These are phyloP conservation scores for Lissonota sp. DNA, from an alignment of 2,888 invertebrate genomes.

Conservation along the genomic window DNA sequence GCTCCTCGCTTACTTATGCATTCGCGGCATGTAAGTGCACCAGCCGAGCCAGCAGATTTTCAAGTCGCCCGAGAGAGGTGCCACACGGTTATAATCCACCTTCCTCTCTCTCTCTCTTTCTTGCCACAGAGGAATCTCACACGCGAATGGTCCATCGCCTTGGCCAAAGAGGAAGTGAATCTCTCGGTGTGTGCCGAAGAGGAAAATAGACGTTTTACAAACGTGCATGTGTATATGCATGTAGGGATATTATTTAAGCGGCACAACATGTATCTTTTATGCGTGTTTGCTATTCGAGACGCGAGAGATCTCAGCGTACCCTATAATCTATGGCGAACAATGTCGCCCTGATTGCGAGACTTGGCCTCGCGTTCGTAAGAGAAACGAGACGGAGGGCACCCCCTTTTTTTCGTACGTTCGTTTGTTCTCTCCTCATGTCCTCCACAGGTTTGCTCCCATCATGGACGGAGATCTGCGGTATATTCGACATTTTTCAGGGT, in stretches of 20 bases:
- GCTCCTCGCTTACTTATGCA: slow-evolving; percentile 77
- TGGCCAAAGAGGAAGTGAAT: slow-evolving; percentile 59
- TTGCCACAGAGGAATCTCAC: slow-evolving; percentile 43
- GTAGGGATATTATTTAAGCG: not conserved
- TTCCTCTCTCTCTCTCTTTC: slow-evolving; percentile 55
- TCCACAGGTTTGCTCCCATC: slow-evolving; percentile 13
- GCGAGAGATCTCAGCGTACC: slow-evolving; percentile 67
- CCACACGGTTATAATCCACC: no score
- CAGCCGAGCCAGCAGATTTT: slow-evolving; percentile 5
- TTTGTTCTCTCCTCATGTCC: slow-evolving; percentile 53
- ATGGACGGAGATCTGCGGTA: not conserved
- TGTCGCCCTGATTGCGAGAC: slow-evolving; percentile 77
- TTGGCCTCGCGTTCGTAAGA: slow-evolving; percentile 22
- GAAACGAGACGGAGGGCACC: slow-evolving; percentile 19
- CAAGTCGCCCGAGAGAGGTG: slow-evolving; percentile 2
- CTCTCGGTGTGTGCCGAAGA: not conserved
- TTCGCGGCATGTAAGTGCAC: slow-evolving; percentile 67
- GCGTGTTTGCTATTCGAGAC: slow-evolving; percentile 54
- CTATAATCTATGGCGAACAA: slow-evolving; percentile 79
- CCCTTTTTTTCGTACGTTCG: slow-evolving; percentile 30
- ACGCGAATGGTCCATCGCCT: slow-evolving; percentile 48
- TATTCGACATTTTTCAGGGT: slow-evolving; percentile 68
- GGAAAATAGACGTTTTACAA: slow-evolving; percentile 26
- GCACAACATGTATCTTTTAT: slow-evolving; percentile 4
- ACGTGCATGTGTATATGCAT: slow-evolving; percentile 10